Evolutionary conservation across 92 coral and sea anemone genomes (phyloP), one percentile per base, ranked within the genome.

Genomic region (Paragorgia papillata): DNA sequence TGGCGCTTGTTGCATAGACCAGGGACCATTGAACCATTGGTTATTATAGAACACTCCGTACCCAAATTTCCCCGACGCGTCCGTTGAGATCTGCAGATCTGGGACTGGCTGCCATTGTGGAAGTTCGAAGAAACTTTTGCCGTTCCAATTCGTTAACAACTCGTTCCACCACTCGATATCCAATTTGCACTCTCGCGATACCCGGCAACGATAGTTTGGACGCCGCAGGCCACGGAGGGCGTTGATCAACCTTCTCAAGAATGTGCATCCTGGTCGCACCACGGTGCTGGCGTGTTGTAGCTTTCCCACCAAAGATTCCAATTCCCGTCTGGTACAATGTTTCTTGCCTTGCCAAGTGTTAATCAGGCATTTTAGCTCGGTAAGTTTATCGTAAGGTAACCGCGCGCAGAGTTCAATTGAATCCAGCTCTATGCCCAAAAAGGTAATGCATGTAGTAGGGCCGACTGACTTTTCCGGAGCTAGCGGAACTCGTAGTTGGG

Each of bases 391-490:
- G n/a, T 0, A 37, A 19, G 79, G 78, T 5, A 80, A 75, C 2
- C 50, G 78, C 0, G 84, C 78, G 12, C 19, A 24, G 21, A 79
- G 48, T 1, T 27, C 27, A 3, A 44, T 30, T 0, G 63, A 22
- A n/a, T 79, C 65, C 20, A 80, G 77, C 28, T 69, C 79, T 26
- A 69, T 80, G 26, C 84, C 84, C 2, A 39, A 44, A 37, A 80
- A n/a, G 13, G 66, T n/a, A 20, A 69, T 14, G 39, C 51, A 20
- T 1, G 44, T 69, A 1, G 35, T 29, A 7, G 73, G 73, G 10
- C 62, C 79, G 18, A 68, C 79, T 24, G 56, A 8, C 24, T 81
- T 60, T 15, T 81, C 75, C 9, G 73, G 24, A 8, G 63, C 31
- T 7, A 73, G 70, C 0, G 75, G 79, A 20, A 67, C 41, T 22